Conservation (phyloP, 2,797 vertebrate species). For the Catharus ustulatus region DNA sequence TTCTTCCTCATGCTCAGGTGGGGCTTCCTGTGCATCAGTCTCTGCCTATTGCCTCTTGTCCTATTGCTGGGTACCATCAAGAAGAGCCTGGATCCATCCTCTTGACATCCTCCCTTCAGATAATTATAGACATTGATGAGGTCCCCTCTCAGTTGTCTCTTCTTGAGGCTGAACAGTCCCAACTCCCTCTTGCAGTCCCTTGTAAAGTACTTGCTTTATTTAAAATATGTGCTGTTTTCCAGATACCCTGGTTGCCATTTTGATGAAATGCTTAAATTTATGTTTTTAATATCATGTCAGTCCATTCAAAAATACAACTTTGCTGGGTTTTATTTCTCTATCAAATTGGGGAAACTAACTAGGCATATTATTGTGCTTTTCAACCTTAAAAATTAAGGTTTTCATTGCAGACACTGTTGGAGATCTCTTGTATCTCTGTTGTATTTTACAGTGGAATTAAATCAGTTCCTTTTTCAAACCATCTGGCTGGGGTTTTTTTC, state of each 20-base stretch:
- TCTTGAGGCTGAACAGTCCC: neutral
- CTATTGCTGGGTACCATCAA: neutral
- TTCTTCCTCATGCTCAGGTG: neutral
- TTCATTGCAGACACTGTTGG: neutral
- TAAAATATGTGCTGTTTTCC: neutral
- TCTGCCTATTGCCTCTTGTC: neutral
- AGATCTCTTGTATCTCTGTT: neutral
- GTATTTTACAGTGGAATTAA: neutral
- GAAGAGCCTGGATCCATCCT: neutral
- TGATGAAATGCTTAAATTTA: neutral
- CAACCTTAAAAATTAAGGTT: neutral
- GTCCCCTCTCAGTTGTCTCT: neutral
- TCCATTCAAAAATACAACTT: neutral
- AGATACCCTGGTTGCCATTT: neutral
- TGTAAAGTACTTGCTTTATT: neutral
- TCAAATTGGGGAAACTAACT: neutral
- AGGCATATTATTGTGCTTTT: neutral
- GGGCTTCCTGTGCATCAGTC: neutral
- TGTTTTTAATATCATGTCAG: neutral
- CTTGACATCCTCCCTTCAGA: neutral
- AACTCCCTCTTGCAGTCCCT: neutral
- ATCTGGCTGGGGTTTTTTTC: neutral
- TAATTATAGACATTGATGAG: neutral
- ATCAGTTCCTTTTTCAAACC: neutral
- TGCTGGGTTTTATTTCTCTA: neutral